phyloP scores from a whole-genome alignment of 2,113 vertebrate species.

The Panurus biarmicus region DNA sequence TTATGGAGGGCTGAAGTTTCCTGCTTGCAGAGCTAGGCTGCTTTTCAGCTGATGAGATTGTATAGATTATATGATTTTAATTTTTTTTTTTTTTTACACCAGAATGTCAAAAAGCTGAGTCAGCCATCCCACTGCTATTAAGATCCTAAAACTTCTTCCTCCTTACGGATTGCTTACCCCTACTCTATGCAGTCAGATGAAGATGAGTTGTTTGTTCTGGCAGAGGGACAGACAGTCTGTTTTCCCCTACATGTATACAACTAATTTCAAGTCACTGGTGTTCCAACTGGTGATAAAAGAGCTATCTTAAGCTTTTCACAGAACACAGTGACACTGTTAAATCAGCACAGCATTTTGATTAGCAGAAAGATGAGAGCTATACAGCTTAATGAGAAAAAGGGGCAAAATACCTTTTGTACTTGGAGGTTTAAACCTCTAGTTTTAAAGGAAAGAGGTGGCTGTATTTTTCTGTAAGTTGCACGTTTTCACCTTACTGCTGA shows the following conservation, averaged over 20 bases:
- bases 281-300: constrained; percentile 53
- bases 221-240: constrained; percentile 55
- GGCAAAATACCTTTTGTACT: not conserved
- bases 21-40: not conserved
- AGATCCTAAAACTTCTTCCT: not conserved
- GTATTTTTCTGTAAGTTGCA: not conserved
- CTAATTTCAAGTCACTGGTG: constrained; percentile 41
- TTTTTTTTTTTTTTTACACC: not conserved
- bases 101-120: constrained; percentile 41
- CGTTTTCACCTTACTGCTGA: not conserved
- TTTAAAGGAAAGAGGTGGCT: not conserved
- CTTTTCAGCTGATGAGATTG: not conserved
- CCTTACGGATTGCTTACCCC: constrained; percentile 5
- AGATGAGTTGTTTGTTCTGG: constrained; percentile 57
- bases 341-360: constrained; percentile 41
- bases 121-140: constrained; percentile 7
- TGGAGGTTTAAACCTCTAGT: not conserved
- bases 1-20: not conserved
- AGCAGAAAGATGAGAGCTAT: constrained; percentile 9
- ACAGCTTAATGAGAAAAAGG: constrained; percentile 5
- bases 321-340: constrained; percentile 53
- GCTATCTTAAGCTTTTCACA: constrained; percentile 47
- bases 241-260: constrained; percentile 33
- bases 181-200: constrained; percentile 16
- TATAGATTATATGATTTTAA: not conserved